These are phyloP conservation scores for Pterostichus niger DNA, from an alignment of 2,888 invertebrate species.

Conservation along the genomic window DNA sequence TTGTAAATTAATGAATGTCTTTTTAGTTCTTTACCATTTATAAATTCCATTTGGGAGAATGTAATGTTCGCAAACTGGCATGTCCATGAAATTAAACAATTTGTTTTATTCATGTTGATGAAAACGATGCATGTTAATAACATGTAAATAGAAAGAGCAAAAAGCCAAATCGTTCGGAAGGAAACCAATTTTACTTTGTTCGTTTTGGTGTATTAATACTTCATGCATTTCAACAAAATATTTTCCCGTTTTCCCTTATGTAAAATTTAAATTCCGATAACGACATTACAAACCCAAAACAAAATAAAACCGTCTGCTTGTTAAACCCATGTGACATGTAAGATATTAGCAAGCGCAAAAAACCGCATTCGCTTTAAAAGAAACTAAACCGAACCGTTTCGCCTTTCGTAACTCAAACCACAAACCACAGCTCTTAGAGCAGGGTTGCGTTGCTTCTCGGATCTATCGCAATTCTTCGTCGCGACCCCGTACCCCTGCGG, in stretches of 20 bases:
- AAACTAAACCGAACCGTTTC: slow-evolving; percentile 1
- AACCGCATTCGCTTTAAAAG: slow-evolving; percentile 18
- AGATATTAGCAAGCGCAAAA: slow-evolving; percentile 14
- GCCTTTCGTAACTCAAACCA: not conserved
- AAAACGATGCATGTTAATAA: too few species aligned
- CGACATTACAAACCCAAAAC: slow-evolving; percentile 9
- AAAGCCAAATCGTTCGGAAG: not conserved
- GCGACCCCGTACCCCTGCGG: not conserved
- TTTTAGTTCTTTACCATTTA: too few species aligned
- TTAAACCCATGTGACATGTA: slow-evolving; percentile 19
- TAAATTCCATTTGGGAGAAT: too few species aligned
- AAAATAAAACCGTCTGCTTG: slow-evolving; percentile 18
- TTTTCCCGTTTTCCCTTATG: not conserved
- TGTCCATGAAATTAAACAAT: not conserved
- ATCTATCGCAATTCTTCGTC: slow-evolving; percentile 23
- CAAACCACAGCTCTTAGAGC: not conserved
- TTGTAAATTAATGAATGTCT: too few species aligned
- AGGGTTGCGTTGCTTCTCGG: not conserved
- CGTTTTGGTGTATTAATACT: not conserved
- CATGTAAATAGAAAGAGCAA: not conserved
- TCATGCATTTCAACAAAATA: slow-evolving; percentile 7
- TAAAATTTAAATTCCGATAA: slow-evolving; percentile 21
- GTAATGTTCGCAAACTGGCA: not conserved
- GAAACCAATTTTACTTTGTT: not conserved
- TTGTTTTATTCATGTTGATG: not conserved